Base-by-base conservation (phyloP, 2,113 vertebrate genomes). In the Tetrao urogallus region DNA sequence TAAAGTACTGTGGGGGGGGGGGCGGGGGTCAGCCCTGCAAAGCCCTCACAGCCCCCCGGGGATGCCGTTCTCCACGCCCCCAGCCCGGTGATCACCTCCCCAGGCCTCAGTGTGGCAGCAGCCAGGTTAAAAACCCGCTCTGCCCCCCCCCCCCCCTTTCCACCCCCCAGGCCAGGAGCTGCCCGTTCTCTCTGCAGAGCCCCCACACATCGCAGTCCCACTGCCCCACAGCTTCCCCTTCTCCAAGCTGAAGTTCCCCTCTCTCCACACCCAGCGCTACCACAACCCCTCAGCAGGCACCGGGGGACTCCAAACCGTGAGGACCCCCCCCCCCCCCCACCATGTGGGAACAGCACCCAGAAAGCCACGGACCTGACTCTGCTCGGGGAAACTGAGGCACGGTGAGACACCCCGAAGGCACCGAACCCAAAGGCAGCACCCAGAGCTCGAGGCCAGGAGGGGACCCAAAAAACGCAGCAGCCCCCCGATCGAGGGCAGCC, bases 171-270 rank as follows among this genome's bases (percentile, higher is more conserved):
- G 6, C 13, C 22, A 54, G 28, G 36, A 63, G 60, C 36, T 38
- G 60, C 60, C 60, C 60, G 34, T 63, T 63, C 22, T 10, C 60
- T 10, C 34, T 34, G 6, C 22, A 36, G 34, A 61, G 58, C 58
- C 58, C 57, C 58, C 58, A 36, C 58, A 24, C 58, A 24, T 21
- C 24, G 25, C 14, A 28, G 21, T 21, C 21, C 34, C 2, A 2
- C 54, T 20, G 48, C 78, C 47, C 66, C 56, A 42, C 69, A 57
- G 81, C 91, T 95, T 86, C 84, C 81, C 81, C 73, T 90, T 93
- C 91, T 56, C 48, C 15, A 38, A 38, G 66, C 69, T 79, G 63
- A 56, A 88, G 93, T 69, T 88, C 76, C 63, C 69, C 81, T 86
- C 64, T 73, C 83, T 79, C 76, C 2, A 1, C 38, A 2, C 61